Evolutionary conservation across 1,140 invertebrate genomes (phyloP).

Genomic region (Doryteuthis pealeii): DNA sequence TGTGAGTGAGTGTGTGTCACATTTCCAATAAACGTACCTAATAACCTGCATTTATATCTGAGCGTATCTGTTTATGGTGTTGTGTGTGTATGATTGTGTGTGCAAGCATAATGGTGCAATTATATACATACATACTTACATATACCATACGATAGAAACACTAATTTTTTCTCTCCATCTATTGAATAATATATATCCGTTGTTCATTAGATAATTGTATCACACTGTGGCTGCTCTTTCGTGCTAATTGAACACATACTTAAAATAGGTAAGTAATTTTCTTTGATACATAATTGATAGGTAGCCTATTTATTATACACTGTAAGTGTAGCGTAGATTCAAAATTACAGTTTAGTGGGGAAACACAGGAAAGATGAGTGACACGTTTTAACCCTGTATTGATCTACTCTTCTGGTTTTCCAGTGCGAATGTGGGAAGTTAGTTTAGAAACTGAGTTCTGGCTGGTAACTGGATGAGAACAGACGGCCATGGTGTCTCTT

Average conservation of each 20-base stretch:
- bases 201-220: background rate
- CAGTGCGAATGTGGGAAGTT: no score
- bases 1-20: background rate
- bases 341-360: background rate
- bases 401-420: no score
- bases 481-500: no score
- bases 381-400: no score
- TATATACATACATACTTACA: no score
- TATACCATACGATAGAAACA: background rate
- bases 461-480: no score
- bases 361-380: no score
- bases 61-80: background rate
- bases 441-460: no score
- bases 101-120: background rate
- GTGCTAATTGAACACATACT: background rate
- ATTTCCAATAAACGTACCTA: background rate
- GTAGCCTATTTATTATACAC: no score
- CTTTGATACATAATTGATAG: no score
- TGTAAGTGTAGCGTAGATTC: no score
- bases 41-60: no score
- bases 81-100: background rate
- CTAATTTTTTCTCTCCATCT: background rate
- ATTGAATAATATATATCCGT: background rate
- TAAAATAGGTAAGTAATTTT: background rate
- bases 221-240: background rate